Base-by-base conservation (phyloP, 2,797 vertebrate genomes). In the Crax fasciolata region DNA sequence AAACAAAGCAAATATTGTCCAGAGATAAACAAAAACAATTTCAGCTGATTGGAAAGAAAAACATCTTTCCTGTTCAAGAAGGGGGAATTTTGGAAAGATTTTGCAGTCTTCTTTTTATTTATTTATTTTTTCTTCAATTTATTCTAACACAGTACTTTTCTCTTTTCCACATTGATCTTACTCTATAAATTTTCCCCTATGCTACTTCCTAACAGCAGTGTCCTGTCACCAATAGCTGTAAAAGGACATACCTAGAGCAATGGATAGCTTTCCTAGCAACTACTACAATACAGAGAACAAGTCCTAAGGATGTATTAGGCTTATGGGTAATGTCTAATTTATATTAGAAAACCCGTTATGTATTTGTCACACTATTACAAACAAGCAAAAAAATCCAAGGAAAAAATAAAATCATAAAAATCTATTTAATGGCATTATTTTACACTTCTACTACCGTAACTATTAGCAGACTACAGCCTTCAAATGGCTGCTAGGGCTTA, bases 401-500 rank as follows among this genome's bases (percentile, higher is more conserved):
- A 35, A 9, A 13, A 15, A 20, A 12, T 32, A 44, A 15, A 23
- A 8, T 6, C 2, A 32, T 20, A 20, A 18, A 41, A 63, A 79
- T 6, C 4, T 41, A 23, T 46, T 49, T 35, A 46, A 38, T n/a
- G 18, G 30, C 44, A 44, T 59, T 46, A 18, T 38, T 76, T 39
- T 80, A 23, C 30, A 20, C 57, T 88, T 65, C 35, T n/a, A 2
- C 17, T 43, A 3, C 32, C 3, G 2, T 8, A 72, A 21, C 7
- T 51, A 6, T 51, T 7, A 35, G 32, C 28, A 25, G 7, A 39
- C 51, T 2, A 3, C 2, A 18, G 62, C 3, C 65, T 7, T 23
- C 59, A 28, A 10, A 8, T 25, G n/a, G 35, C 5, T 1, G 0
- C 21, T 57, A 55, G 18, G n/a, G 28, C 14, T 51, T 30, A n/a